A percentile compares a stretch with the other conserved stretches of the same genome.
phyloP scores from a whole-genome alignment of 2,113 vertebrate genomes.

The Andinoacara biseriatus region DNA sequence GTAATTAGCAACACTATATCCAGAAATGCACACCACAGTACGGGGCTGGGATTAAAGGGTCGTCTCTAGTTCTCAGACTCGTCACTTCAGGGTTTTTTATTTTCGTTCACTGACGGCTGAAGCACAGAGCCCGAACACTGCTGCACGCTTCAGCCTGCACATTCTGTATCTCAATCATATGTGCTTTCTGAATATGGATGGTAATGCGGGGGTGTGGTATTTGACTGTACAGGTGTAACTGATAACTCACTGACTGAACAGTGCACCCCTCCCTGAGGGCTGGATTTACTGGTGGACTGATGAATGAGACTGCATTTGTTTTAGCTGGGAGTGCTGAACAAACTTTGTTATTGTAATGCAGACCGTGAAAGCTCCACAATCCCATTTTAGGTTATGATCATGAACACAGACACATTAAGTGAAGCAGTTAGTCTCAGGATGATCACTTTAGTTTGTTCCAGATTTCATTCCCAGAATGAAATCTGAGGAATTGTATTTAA shows the following conservation, averaged over 20 bases:
- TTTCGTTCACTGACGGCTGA: no score
- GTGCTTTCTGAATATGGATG: background rate
- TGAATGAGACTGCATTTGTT: background rate
- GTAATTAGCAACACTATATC: no score
- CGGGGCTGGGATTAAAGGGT: no score
- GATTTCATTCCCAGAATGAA: background rate
- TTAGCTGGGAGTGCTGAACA: background rate
- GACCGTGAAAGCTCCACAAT: background rate
- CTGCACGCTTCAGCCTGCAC: background rate
- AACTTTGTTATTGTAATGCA: background rate
- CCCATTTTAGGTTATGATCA: background rate
- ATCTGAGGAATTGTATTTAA: slow-evolving; percentile 5
- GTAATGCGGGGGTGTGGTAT: background rate
- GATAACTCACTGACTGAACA: background rate
- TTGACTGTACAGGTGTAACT: background rate
- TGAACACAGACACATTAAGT: background rate
- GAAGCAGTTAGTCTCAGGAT: background rate
- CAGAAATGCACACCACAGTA: no score
- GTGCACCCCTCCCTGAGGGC: no score
- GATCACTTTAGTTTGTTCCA: background rate
- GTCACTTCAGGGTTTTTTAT: background rate
- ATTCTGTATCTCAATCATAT: background rate
- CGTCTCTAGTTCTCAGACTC: no score
- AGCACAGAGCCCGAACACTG: no score
- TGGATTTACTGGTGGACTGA: background rate